A percentile compares a stretch with the other conserved stretches of the same genome.
Evolutionary conservation across 2,113 vertebrate species (phyloP).

Genomic region (Ptilorrhoa leucosticta): DNA sequence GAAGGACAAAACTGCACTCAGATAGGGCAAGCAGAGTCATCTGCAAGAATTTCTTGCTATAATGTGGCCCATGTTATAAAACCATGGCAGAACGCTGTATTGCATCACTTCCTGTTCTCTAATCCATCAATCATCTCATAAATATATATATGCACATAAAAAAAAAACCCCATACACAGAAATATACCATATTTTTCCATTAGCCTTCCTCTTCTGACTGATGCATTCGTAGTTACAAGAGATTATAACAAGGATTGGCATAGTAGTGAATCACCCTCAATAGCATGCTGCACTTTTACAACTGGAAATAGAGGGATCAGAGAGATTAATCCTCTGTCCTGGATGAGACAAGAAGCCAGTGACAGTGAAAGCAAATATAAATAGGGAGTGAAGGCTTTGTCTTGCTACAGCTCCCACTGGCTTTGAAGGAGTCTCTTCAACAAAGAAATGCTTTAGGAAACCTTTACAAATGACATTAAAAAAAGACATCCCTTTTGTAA

Average conservation of each 20-base stretch:
- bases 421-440: neutral
- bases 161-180: neutral
- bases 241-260: slow-evolving; percentile 3
- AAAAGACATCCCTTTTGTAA: neutral
- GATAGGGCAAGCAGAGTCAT: neutral
- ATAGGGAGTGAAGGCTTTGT: neutral
- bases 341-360: neutral
- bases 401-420: neutral
- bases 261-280: neutral
- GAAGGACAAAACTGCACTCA: neutral
- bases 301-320: slow-evolving; percentile 59
- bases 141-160: neutral
- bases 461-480: neutral
- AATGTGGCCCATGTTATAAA: neutral
- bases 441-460: neutral
- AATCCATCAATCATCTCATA: neutral
- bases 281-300: neutral
- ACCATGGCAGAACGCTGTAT: neutral
- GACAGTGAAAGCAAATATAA: slow-evolving; percentile 46
- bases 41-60: neutral
- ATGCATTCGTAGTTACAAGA: neutral
- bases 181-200: neutral
- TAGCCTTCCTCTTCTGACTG: neutral
- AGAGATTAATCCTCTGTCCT: slow-evolving; percentile 49
- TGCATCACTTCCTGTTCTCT: neutral